Evolutionary conservation across 2,113 vertebrate species (phyloP), one percentile per base, ranked within the genome.

Genomic region (Cyanocitta stelleri): DNA sequence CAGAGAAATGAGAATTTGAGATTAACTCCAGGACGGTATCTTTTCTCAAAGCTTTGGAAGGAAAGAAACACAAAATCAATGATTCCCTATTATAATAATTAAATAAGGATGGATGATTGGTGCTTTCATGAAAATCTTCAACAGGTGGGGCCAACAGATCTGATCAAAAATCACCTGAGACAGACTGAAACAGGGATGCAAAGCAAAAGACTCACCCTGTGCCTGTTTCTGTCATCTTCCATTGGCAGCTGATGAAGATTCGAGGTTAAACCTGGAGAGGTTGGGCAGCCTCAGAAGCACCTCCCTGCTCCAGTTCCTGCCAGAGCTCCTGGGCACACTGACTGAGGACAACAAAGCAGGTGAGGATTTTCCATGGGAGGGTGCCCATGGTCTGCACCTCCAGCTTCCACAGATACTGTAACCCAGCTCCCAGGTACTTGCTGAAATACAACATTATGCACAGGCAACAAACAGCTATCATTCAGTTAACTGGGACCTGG

Each of bases 301-400:
- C 2, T 64, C 96, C 35, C 83, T 97, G 49, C 73, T 96, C 30
- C 97, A 93, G 78, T 14, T 77, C 13, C 85, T 97, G 66, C 93
- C 55, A 22, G 87, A 86, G 62, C 55, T 85, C n/a, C 26, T 95
- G 33, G 77, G 64, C 4, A 78, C 89, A 1, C 58, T 82, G 61
- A 7, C 33, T 6, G 95, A 78, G 3, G 69, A 87, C 4, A 75
- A 48, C 54, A 95, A 96, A 43, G 64, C 97, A 96, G 98, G 98
- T 98, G 91, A 76, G 92, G 27, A 46, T 35, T 69, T 15, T 44
- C 12, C 49, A 39, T 2, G 35, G 54, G 23, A 37, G 16, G 13
- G 6, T 24, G 55, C 21, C 43, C 51, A 7, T 3, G 23, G 41
- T 51, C 29, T 71, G 48, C 23, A 59, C 10, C 30, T 44, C n/a